Percentiles rank a stretch among this genome's conserved stretches.
phyloP scores from a whole-genome alignment of 2,113 vertebrate genomes.

The Gorilla gorilla region DNA sequence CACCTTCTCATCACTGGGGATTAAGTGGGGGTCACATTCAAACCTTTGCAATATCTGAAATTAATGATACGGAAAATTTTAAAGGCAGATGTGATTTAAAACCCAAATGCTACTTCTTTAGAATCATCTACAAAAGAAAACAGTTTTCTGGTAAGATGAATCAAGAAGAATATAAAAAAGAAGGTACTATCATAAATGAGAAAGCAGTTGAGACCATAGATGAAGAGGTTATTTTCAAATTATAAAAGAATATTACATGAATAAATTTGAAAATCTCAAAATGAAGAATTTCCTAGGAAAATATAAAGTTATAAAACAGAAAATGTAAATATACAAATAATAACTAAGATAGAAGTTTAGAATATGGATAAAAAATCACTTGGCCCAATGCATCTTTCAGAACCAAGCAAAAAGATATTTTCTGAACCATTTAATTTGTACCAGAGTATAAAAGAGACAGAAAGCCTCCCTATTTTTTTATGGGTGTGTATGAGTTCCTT shows the following conservation, averaged over 20 bases:
- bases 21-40: not conserved
- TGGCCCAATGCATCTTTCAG: not conserved
- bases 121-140: not conserved
- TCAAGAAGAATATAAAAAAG: not conserved
- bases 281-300: conserved; percentile 8
- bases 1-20: not conserved
- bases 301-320: not conserved
- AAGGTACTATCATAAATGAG: not conserved
- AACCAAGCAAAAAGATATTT: not conserved
- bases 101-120: not conserved
- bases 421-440: not conserved
- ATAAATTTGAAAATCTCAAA: conserved; percentile 12
- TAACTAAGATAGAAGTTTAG: not conserved
- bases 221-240: not conserved
- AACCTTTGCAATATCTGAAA: not conserved
- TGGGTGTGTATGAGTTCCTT: not conserved
- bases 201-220: not conserved
- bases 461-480: not conserved
- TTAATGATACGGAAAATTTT: not conserved
- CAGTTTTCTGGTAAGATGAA: not conserved
- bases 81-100: not conserved
- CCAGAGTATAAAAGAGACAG: not conserved
- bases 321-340: not conserved
- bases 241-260: not conserved
- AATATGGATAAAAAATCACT: not conserved